Evolutionary conservation across 2,797 vertebrate genomes (phyloP), one percentile per base, ranked within the genome.

Genomic region (Dallia pectoralis): DNA sequence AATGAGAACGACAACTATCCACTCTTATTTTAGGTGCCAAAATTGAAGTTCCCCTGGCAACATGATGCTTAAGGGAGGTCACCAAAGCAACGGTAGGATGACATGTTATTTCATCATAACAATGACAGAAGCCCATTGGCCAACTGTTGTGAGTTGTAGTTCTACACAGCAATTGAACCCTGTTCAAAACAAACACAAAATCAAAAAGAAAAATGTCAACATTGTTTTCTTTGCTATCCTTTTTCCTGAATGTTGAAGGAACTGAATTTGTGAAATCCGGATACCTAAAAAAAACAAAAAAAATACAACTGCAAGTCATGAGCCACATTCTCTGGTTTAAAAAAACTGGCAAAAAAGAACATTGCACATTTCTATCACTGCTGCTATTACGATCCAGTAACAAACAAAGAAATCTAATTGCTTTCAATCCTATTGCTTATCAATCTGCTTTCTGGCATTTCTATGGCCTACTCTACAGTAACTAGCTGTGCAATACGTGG

Each of bases 401-500:
- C 32, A 61, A 76, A 83, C 51, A 82, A 65, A 85, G 25, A 83
- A 81, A 81, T 80, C 16, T 71, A 36, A 81, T 78, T 69, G 77
- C 71, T 66, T 81, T 78, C 70, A 69, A 71, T 85, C 44, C n/a
- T 79, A 77, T 70, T 73, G 71, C 73, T 79, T 79, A 76, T 40
- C 70, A 74, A 79, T 76, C 81, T 83, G 86, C 12, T 15, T 49
- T 67, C 29, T 36, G 72, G 65, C 49, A 77, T 83, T 74, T 44
- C 79, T 87, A 69, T 75, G 69, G 63, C 69, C 85, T 84, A 81
- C 75, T 84, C 86, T 74, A 87, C 81, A 29, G 7, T 15, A 44
- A n/a, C 40, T 44, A 44, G 40, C 44, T 33, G 77, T 25, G 11
- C 80, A 79, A 53, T 73, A 53, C 62, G n/a, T 6, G 30, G 32